Evolutionary conservation across 2,113 vertebrate genomes (phyloP).

Genomic region (Scophthalmus maximus): DNA sequence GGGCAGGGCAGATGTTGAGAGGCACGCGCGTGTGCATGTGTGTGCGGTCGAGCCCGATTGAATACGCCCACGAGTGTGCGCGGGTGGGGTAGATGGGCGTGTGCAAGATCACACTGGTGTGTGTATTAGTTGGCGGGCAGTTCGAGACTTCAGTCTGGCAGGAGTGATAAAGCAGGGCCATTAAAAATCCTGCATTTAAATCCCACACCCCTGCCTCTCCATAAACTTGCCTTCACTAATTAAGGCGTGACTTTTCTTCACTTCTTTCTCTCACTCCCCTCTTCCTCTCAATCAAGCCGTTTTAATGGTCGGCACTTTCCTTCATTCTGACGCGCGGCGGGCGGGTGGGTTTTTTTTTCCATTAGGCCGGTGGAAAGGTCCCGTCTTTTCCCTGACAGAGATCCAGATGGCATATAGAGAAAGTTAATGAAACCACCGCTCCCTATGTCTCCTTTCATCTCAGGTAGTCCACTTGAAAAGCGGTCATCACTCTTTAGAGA

Average conservation of each 20-base stretch:
- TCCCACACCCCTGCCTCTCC: slow-evolving; percentile 43
- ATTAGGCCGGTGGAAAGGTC: slow-evolving; percentile 54
- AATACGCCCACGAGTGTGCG: slow-evolving; percentile 1
- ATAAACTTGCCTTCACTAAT: slow-evolving; percentile 70
- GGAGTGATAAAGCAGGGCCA: slow-evolving; percentile 56
- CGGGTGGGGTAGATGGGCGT: not conserved
- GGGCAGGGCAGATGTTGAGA: slow-evolving; percentile 38
- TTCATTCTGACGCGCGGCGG: slow-evolving; percentile 32
- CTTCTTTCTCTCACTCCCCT: slow-evolving; percentile 35
- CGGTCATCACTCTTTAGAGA: slow-evolving; percentile 22
- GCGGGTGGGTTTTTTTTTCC: too few relatives aligned
- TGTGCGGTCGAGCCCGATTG: not conserved
- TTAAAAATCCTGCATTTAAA: slow-evolving; percentile 64
- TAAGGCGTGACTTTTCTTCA: slow-evolving; percentile 66
- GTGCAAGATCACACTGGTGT: not conserved
- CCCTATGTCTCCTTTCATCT: slow-evolving; percentile 18
- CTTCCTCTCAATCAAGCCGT: slow-evolving; percentile 45
- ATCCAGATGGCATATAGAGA: slow-evolving; percentile 58
- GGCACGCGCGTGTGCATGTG: slow-evolving; percentile 1
- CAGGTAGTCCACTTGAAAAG: slow-evolving; percentile 17
- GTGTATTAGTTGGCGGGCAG: slow-evolving; percentile 46
- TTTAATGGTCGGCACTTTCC: slow-evolving; percentile 56
- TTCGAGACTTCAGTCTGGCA: slow-evolving; percentile 43
- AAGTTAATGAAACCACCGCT: slow-evolving; percentile 36
- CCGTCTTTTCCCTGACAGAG: slow-evolving; percentile 37